A percentile compares a stretch with the other conserved stretches of the same genome.
phyloP scores from a whole-genome alignment of 2,113 vertebrate genomes.

The Montifringilla adamsi region DNA sequence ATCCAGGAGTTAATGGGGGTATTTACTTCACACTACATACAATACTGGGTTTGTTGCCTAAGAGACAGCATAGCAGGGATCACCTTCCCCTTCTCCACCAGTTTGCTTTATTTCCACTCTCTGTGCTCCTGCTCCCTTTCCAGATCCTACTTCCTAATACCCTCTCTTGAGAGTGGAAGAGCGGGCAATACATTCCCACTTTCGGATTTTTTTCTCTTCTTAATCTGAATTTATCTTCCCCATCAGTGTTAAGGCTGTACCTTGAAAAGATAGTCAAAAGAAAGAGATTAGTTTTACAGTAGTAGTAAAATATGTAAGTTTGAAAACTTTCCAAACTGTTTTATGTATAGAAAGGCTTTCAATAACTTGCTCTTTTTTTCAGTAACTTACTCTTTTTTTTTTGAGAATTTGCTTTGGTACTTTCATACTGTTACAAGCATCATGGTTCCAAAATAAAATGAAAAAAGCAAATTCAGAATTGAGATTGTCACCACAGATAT shows the following conservation, averaged over 20 bases:
- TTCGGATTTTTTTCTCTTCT: background rate
- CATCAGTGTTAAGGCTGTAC: background rate
- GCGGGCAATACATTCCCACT: background rate
- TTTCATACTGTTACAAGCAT: background rate
- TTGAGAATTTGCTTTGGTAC: background rate
- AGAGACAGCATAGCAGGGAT: background rate
- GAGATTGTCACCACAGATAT: background rate
- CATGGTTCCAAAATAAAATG: background rate
- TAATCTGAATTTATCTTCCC: background rate
- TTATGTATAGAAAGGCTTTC: background rate
- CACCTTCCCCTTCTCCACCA: background rate
- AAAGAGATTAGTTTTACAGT: background rate
- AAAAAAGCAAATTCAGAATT: background rate
- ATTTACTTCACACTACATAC: background rate
- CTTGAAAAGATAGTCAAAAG: background rate
- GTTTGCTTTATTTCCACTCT: background rate
- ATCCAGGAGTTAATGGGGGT: background rate
- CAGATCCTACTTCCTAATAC: background rate
- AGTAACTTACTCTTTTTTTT: no score
- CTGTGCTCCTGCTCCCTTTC: background rate
- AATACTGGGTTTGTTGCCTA: background rate
- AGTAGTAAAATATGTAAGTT: background rate
- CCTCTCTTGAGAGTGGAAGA: background rate
- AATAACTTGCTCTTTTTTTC: background rate
- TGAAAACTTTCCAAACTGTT: background rate